Evolutionary conservation across 2,888 invertebrate genomes (phyloP).

Genomic region (Lasioglossum zephyrum): DNA sequence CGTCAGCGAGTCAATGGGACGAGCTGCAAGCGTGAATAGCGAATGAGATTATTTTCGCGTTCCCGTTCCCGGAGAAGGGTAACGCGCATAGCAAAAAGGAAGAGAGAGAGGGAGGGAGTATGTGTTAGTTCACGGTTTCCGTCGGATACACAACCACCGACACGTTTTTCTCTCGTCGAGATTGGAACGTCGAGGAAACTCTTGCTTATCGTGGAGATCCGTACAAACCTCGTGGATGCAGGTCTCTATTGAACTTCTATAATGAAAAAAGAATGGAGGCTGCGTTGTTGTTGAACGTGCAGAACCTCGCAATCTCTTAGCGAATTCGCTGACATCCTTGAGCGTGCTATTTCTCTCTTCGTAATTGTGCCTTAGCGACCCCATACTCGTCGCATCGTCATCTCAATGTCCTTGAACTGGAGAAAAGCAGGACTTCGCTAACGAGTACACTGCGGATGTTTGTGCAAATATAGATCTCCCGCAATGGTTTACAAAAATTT

Average conservation of each 20-base stretch:
- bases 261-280: constrained; percentile 9
- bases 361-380: constrained; percentile 2
- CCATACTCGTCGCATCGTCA: neutral
- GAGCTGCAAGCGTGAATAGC: constrained; percentile 68
- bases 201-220: constrained; percentile 57
- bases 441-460: constrained; percentile 3
- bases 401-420: neutral
- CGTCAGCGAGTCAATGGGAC: constrained; percentile 73
- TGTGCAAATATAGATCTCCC: neutral
- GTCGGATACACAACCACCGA: constrained; percentile 7
- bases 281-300: neutral
- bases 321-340: neutral
- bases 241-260: constrained; percentile 22
- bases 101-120: neutral
- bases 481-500: neutral
- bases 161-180: constrained; percentile 16
- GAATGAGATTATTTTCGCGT: constrained; percentile 75
- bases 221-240: constrained; percentile 41
- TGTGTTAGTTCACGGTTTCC: constrained; percentile 22
- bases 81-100: constrained; percentile 24
- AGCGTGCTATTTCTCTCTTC: neutral
- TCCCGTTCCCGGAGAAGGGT: constrained; percentile 64
- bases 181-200: constrained; percentile 59
- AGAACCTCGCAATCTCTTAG: neutral
- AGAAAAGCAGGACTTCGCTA: neutral